These are phyloP conservation scores for Mastigias papua DNA, from an alignment of 30 jellyfish, hydroid and myxozoan genomes.

Conservation along the genomic window DNA sequence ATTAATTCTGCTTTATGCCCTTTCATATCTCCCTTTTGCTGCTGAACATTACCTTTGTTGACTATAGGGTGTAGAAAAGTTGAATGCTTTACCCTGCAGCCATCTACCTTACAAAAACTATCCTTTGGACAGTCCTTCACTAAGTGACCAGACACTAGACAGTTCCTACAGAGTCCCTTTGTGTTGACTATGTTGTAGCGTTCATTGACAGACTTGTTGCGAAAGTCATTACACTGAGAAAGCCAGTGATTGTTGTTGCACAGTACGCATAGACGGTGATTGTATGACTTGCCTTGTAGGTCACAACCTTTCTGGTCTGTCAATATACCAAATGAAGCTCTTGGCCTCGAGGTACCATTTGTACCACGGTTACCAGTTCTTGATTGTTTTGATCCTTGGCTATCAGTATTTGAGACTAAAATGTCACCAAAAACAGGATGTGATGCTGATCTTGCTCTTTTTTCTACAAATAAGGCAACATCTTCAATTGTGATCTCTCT, in stretches of 20 bases:
- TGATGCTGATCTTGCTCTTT: constrained; percentile 21
- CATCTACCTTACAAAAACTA: constrained; percentile 13
- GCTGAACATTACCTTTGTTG: neutral
- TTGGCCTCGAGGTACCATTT: constrained; percentile 3
- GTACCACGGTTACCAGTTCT: neutral
- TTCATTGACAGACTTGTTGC: constrained; percentile 24
- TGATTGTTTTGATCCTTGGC: neutral
- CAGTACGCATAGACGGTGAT: neutral
- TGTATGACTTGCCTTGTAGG: constrained; percentile 3
- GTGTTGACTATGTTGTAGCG: neutral
- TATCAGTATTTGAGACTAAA: neutral
- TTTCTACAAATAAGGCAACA: neutral
- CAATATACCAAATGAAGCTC: neutral
- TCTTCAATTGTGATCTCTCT: constrained; percentile 23
- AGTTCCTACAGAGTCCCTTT: constrained; percentile 21
- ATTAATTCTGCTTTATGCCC: neutral
- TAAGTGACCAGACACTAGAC: constrained; percentile 21
- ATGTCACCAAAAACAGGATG: constrained; percentile 14
- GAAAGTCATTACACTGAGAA: neutral
- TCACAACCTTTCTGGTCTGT: neutral
- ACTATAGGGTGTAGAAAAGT: constrained; percentile 30
- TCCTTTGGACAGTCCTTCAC: constrained; percentile 9
- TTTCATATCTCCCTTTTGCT: neutral
- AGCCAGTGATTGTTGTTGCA: constrained; percentile 26
- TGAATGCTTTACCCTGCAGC: constrained; percentile 28